Conservation (phyloP, 2,113 vertebrate species). For the Platysternon megacephalum region DNA sequence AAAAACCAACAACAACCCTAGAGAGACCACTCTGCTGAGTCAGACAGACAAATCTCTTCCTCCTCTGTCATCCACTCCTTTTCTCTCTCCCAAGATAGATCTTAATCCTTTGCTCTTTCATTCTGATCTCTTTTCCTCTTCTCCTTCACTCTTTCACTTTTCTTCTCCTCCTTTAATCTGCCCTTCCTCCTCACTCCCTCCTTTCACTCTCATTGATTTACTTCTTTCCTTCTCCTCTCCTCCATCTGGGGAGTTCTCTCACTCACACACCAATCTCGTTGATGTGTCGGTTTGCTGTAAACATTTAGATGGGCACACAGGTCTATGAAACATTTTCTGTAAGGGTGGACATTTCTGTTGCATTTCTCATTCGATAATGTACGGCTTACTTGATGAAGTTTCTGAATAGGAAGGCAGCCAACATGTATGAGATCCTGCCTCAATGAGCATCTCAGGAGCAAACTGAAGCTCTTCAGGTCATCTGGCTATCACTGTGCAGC, state of each 20-base stretch:
- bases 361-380: constrained; percentile 37
- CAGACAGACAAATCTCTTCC: not conserved
- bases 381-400: constrained; percentile 27
- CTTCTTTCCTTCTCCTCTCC: not conserved
- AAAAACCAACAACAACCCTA: not conserved
- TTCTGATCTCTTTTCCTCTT: not conserved
- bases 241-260: not conserved
- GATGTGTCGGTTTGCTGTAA: constrained; percentile 45
- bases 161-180: not conserved
- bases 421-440: constrained; percentile 21
- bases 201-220: not conserved
- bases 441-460: constrained; percentile 16
- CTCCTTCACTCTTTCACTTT: not conserved
- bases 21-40: not conserved
- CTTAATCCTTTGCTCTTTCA: not conserved
- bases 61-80: not conserved
- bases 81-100: not conserved
- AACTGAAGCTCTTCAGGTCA: constrained; percentile 55
- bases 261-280: constrained; percentile 14
- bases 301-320: not conserved
- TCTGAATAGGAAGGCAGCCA: not conserved
- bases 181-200: not conserved
- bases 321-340: constrained; percentile 20
- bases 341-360: constrained; percentile 52
- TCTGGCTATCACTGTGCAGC: constrained; percentile 30